Conservation (phyloP, 2,113 vertebrate species). For the Platysternon megacephalum region DNA sequence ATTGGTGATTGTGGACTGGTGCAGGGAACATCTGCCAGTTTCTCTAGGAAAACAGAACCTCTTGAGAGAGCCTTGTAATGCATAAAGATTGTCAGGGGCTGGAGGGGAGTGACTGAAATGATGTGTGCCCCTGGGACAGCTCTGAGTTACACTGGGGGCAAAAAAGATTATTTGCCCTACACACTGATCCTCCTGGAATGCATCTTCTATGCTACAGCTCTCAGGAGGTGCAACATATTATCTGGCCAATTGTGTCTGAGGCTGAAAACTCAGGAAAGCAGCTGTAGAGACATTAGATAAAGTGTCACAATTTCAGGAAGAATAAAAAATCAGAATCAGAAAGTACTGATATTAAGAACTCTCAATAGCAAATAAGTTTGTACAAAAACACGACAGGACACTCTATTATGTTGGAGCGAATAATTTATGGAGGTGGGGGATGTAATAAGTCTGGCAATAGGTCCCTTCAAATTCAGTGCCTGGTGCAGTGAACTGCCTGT, state of each 20-base stretch:
- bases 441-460: not conserved
- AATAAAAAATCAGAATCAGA: not conserved
- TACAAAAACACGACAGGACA: not conserved
- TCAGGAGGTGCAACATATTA: not conserved
- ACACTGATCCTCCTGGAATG: not conserved
- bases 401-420: not conserved
- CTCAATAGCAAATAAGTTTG: not conserved
- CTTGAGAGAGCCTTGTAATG: not conserved
- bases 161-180: not conserved
- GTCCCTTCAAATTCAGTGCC: not conserved
- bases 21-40: not conserved
- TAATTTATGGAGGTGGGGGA: not conserved
- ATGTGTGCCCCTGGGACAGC: not conserved
- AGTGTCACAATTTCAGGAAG: not conserved
- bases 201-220: not conserved
- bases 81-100: not conserved
- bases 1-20: not conserved
- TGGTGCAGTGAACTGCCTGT: not conserved
- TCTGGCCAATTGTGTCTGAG: not conserved
- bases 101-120: not conserved
- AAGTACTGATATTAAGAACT: not conserved
- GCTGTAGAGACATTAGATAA: not conserved
- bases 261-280: slow-evolving; percentile 7
- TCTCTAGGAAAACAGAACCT: not conserved
- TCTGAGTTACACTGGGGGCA: not conserved